Percentiles rank a stretch among this genome's conserved stretches.
phyloP scores from a whole-genome alignment of 2,113 vertebrate genomes.

The Fukomys damarensis region DNA sequence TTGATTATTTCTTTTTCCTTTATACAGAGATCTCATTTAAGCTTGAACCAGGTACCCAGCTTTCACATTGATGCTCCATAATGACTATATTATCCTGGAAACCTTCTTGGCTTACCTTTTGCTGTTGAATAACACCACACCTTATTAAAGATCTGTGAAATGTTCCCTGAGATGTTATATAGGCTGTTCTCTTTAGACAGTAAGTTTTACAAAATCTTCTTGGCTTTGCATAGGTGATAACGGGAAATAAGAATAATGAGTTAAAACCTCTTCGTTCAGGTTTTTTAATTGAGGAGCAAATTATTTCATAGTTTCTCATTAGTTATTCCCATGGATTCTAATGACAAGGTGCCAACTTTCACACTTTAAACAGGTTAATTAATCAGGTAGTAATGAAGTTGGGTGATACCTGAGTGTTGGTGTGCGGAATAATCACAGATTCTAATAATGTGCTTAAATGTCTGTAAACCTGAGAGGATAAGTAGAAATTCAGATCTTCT shows the following conservation, averaged over 20 bases:
- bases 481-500: slow-evolving; percentile 82
- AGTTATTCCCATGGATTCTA: slow-evolving; percentile 86
- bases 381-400: slow-evolving; percentile 90
- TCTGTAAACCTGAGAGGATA: slow-evolving; percentile 82
- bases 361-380: slow-evolving; percentile 91
- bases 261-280: slow-evolving; percentile 83
- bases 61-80: slow-evolving; percentile 68
- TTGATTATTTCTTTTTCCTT: slow-evolving; percentile 22
- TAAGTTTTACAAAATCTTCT: slow-evolving; percentile 84
- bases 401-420: slow-evolving; percentile 89
- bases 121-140: slow-evolving; percentile 83
- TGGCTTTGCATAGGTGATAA: slow-evolving; percentile 88
- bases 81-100: slow-evolving; percentile 73
- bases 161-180: slow-evolving; percentile 82
- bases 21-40: slow-evolving; percentile 49
- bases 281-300: slow-evolving; percentile 89
- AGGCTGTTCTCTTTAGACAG: slow-evolving; percentile 73
- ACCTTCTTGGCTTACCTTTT: slow-evolving; percentile 81
- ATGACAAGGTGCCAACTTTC: slow-evolving; percentile 90
- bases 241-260: slow-evolving; percentile 88
- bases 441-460: slow-evolving; percentile 84
- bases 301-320: slow-evolving; percentile 89
- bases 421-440: slow-evolving; percentile 84
- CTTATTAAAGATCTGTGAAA: slow-evolving; percentile 88
- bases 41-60: slow-evolving; percentile 15